phyloP scores from a whole-genome alignment of 2,888 invertebrate species.

The Melanotus villosus region DNA sequence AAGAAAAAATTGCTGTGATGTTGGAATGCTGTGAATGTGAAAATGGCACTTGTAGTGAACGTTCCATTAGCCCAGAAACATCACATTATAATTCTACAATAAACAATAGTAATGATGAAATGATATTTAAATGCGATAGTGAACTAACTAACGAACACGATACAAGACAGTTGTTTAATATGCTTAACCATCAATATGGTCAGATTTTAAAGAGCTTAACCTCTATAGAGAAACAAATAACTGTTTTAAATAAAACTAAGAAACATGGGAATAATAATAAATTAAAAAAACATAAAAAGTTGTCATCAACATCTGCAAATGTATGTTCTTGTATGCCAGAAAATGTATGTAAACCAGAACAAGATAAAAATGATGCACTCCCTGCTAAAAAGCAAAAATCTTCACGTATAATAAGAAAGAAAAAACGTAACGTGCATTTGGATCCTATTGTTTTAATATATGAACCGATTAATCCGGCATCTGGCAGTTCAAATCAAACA shows the following conservation, averaged over 20 bases:
- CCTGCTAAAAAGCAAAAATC: neutral
- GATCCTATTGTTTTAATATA: conserved; percentile 43
- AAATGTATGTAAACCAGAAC: neutral
- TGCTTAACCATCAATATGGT: conserved; percentile 21
- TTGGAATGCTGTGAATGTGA: conserved; percentile 26
- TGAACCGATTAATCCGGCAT: conserved; percentile 34
- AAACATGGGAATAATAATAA: neutral
- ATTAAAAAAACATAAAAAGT: neutral
- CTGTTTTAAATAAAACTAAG: conserved; percentile 3
- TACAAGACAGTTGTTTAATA: conserved; percentile 3
- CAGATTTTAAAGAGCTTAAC: conserved; percentile 25
- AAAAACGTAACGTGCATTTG: neutral
- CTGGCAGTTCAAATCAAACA: too few species aligned
- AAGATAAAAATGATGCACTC: neutral
- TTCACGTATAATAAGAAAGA: neutral
- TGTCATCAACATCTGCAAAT: neutral
- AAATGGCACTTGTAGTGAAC: conserved; percentile 1
- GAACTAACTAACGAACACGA: neutral
- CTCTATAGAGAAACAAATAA: conserved; percentile 26
- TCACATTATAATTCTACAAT: neutral
- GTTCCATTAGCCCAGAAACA: neutral
- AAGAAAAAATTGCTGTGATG: conserved; percentile 34
- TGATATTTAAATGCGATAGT: neutral
- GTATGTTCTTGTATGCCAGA: conserved; percentile 12
- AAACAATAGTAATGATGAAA: neutral